Conservation (phyloP, 2,888 invertebrate species). For the Catocala sponsa region DNA sequence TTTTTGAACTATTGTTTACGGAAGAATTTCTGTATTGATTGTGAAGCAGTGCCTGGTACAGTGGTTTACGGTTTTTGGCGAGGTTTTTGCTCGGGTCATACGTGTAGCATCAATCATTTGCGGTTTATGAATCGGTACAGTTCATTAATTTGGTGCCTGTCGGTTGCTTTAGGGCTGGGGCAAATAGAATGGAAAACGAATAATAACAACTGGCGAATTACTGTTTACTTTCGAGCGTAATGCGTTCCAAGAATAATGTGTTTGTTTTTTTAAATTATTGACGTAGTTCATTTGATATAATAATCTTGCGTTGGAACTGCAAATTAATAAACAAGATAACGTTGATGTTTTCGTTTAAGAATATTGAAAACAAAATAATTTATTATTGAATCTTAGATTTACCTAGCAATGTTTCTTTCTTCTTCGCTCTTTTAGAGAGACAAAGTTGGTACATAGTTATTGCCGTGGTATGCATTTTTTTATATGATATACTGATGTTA, state of each 20-base stretch:
- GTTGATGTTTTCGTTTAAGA: too few species aligned
- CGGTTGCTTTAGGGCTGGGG: constrained; percentile 1
- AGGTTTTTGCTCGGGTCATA: constrained; percentile 41
- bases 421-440: too few species aligned
- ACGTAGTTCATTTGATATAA: neutral
- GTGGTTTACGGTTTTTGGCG: constrained; percentile 41
- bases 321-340: too few species aligned
- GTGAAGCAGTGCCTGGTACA: constrained; percentile 62
- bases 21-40: constrained; percentile 61
- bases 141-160: constrained; percentile 25
- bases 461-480: too few species aligned
- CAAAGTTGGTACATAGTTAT: too few species aligned
- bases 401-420: too few species aligned
- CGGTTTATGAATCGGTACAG: constrained; percentile 27
- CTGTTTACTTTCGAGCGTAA: neutral
- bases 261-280: constrained; percentile 1
- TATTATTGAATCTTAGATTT: too few species aligned
- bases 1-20: constrained; percentile 79
- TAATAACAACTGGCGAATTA: neutral
- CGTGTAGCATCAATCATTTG: constrained; percentile 43
- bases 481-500: too few species aligned
- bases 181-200: neutral
- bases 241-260: neutral
- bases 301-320: too few species aligned
- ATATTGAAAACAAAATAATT: too few species aligned